These are phyloP conservation scores for Helicoverpa zea DNA, from an alignment of 1,140 invertebrate genomes.

Conservation along the genomic window DNA sequence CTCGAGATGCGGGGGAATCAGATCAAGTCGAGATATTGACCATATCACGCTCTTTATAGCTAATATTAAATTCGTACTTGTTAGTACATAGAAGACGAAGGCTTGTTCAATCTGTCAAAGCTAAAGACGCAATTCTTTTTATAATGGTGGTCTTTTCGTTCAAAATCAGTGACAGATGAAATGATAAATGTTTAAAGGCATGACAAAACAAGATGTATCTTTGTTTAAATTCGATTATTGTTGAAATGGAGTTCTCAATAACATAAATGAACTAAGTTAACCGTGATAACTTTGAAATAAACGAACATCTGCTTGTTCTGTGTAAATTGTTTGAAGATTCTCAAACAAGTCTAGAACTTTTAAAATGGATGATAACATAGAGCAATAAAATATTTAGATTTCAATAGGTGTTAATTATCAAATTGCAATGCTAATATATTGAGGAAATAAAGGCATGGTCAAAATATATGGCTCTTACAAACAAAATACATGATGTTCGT, in stretches of 20 bases:
- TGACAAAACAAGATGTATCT: conserved; percentile 30
- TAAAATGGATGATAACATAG: background rate
- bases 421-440: too few species aligned
- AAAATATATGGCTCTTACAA: too few species aligned
- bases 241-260: conserved; percentile 19
- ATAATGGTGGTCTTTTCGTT: background rate
- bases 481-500: too few species aligned
- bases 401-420: too few species aligned
- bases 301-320: conserved; percentile 6
- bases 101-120: too few species aligned
- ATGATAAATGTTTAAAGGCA: background rate
- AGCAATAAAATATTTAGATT: background rate
- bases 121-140: too few species aligned
- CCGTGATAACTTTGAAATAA: conserved; percentile 39
- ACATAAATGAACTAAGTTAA: conserved; percentile 42
- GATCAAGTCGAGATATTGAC: conserved; percentile 36
- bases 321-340: background rate
- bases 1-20: conserved; percentile 45
- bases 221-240: conserved; percentile 12
- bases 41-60: background rate
- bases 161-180: background rate
- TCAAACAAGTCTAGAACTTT: conserved; percentile 10
- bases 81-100: too few species aligned
- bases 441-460: too few species aligned
- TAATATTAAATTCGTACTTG: background rate